A percentile compares a stretch with the other conserved stretches of the same genome.
Evolutionary conservation across 2,888 invertebrate species (phyloP).

Genomic region (Petrophora chlorosata): DNA sequence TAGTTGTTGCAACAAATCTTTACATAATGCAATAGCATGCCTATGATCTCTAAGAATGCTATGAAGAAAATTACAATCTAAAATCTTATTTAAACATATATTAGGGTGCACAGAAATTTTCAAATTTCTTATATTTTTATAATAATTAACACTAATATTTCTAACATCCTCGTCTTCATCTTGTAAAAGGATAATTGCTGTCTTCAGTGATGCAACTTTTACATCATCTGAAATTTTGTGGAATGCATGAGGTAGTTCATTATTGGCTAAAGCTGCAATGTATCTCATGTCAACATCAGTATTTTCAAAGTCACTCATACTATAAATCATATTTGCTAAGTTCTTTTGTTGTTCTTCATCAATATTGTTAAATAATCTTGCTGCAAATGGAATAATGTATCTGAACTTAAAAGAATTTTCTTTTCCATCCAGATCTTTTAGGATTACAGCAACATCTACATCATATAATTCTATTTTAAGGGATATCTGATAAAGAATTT

Average conservation of each 20-base stretch:
- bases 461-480: constrained; percentile 39
- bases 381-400: constrained; percentile 62
- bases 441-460: constrained; percentile 38
- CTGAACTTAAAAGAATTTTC: constrained; percentile 54
- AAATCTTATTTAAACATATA: constrained; percentile 58
- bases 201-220: constrained; percentile 62
- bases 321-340: constrained; percentile 51
- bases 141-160: constrained; percentile 61
- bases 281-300: constrained; percentile 68
- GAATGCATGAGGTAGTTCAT: constrained; percentile 61
- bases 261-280: constrained; percentile 66
- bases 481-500: constrained; percentile 62
- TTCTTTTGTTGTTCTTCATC: constrained; percentile 36
- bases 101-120: constrained; percentile 52
- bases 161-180: constrained; percentile 82
- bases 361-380: constrained; percentile 43
- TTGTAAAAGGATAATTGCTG: constrained; percentile 75
- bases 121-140: constrained; percentile 47
- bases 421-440: constrained; percentile 38
- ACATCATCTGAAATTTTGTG: constrained; percentile 47
- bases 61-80: constrained; percentile 53
- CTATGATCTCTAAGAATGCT: constrained; percentile 42
- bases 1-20: constrained; percentile 46
- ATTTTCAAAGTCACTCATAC: constrained; percentile 57
- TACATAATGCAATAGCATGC: constrained; percentile 44